phyloP scores from a whole-genome alignment of 2,113 vertebrate genomes.

The Eubucco bourcierii region DNA sequence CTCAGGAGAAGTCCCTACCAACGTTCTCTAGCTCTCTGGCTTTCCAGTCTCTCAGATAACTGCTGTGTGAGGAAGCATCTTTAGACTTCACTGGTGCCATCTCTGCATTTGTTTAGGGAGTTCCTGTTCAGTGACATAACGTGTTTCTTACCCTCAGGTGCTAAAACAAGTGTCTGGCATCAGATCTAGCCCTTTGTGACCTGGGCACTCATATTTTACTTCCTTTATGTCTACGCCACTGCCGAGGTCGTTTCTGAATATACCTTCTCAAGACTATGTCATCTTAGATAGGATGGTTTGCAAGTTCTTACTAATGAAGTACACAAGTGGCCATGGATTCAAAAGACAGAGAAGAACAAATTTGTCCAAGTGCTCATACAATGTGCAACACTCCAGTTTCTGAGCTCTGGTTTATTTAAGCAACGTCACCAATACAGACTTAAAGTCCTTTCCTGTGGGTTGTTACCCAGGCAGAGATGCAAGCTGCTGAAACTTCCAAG shows the following conservation, averaged over 20 bases:
- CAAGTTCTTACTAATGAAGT: not conserved
- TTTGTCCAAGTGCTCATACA: not conserved
- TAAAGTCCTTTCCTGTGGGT: conserved; percentile 7
- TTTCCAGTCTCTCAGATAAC: not conserved
- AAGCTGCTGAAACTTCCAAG: not conserved
- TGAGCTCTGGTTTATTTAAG: not conserved
- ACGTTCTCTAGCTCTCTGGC: not conserved
- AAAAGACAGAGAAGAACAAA: not conserved
- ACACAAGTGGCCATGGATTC: not conserved
- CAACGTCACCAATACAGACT: not conserved
- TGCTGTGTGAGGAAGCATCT: not conserved
- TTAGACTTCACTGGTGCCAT: not conserved
- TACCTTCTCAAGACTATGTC: not conserved
- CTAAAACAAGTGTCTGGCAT: not conserved
- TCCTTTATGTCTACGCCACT: not conserved
- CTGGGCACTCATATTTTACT: not conserved
- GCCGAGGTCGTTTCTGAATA: not conserved
- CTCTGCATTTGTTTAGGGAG: not conserved
- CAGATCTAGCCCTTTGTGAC: not conserved
- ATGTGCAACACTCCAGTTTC: not conserved
- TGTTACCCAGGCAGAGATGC: not conserved
- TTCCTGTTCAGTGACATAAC: not conserved
- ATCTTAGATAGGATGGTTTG: not conserved
- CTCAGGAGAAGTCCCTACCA: not conserved
- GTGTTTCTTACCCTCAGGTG: not conserved